Evolutionary conservation across 2,888 invertebrate species (phyloP).

Genomic region (Hedya salicella): DNA sequence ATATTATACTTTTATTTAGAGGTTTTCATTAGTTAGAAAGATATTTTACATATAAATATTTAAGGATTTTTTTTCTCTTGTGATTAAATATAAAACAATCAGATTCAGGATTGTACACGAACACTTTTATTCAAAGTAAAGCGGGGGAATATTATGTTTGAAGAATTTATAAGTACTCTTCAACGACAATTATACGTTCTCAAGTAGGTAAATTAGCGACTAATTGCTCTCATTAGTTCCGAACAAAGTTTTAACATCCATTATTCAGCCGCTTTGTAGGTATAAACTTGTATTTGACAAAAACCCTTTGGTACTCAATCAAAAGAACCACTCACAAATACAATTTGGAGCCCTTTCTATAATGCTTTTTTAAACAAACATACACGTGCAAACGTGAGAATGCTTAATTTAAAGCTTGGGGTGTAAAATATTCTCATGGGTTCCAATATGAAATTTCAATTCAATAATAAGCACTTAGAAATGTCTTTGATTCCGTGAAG

Average conservation of each 20-base stretch:
- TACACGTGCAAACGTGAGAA: conserved; percentile 19
- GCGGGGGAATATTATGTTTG: too few species aligned
- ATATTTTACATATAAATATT: too few species aligned
- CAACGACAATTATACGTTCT: conserved; percentile 15
- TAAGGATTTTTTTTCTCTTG: too few species aligned
- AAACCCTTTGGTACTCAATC: conserved; percentile 12
- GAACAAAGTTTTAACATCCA: conserved; percentile 25
- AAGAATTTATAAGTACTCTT: too few species aligned
- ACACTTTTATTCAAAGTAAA: too few species aligned
- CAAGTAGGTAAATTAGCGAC: conserved; percentile 16
- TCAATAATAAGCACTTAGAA: too few species aligned
- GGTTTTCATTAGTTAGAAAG: too few species aligned
- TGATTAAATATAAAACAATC: too few species aligned
- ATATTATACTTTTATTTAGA: too few species aligned
- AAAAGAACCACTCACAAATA: conserved; percentile 18
- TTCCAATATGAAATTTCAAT: too few species aligned
- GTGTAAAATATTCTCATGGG: neutral
- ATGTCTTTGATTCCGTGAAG: too few species aligned
- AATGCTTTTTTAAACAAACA: neutral
- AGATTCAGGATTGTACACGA: too few species aligned
- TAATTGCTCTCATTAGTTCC: conserved; percentile 32
- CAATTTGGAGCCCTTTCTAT: conserved; percentile 2
- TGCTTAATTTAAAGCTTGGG: neutral
- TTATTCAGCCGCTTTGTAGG: conserved; percentile 18
- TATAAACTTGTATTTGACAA: conserved; percentile 1